Base-by-base conservation (phyloP, 2,797 vertebrate species). In the Fratercula arctica region DNA sequence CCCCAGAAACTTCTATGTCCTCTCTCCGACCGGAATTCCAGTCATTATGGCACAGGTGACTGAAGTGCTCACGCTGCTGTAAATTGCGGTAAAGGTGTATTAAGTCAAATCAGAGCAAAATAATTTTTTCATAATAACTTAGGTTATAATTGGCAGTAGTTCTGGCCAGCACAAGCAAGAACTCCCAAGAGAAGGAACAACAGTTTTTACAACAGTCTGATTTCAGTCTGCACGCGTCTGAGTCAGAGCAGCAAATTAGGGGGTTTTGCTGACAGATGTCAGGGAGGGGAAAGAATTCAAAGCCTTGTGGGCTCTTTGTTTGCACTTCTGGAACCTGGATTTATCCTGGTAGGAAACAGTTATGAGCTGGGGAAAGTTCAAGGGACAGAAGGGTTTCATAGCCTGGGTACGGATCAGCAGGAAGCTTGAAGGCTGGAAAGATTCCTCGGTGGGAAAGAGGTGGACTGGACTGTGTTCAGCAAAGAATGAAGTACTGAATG, bases 341-440 rank as follows among this genome's bases (percentile, higher is more conserved):
- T 91, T 95, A 83, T 81, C 41, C 86, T 83, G 76, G 72, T 95
- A 91, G 80, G 76, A 96, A 93, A 87, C 37, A 64, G 81, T 67
- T 87, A 85, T 17, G 74, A 91, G 53, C 56, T 57, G 60, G n/a
- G 66, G 56, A 90, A 92, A 89, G 51, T 82, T 91, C 50, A 94
- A 86, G 78, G 67, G 93, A 93, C 59, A 91, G 69, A 93, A 94
- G 39, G 18, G 57, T 72, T 95, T 95, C 86, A 88, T 8, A 89
- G 46, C n/a, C 51, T 77, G 82, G 60, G 56, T 85, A 92, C 37
- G 28, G 66, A 93, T 83, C 48, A 87, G 81, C 43, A 89, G 57
- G 78, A 89, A 92, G 64, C 72, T 4, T 89, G 35, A 70, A 95
- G 48, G 54, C 8, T 88, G 82, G 67, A 90, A 94, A 82, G 76